Evolutionary conservation across 2,888 invertebrate genomes (phyloP).

Genomic region (Acleris holmiana): DNA sequence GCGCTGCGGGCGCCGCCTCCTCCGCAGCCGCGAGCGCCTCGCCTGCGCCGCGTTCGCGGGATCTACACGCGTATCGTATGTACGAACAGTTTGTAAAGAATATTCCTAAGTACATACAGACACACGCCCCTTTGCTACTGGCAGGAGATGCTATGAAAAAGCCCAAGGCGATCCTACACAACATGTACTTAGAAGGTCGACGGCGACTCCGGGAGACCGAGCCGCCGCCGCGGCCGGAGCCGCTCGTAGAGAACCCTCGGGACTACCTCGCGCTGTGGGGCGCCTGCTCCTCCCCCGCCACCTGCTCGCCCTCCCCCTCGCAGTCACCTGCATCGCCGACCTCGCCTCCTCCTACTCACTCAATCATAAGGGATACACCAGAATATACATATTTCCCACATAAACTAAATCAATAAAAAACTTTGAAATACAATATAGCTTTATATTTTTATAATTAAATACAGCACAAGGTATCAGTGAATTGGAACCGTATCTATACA

Average conservation of each 20-base stretch:
- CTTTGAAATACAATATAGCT: constrained; percentile 39
- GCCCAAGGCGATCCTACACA: constrained; percentile 50
- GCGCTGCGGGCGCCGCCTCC: constrained; percentile 12
- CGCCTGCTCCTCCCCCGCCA: constrained; percentile 34
- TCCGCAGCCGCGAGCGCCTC: constrained; percentile 23
- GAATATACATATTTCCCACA: constrained; percentile 70
- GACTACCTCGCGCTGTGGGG: constrained; percentile 50
- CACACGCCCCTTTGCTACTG: constrained; percentile 48
- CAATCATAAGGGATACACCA: constrained; percentile 56
- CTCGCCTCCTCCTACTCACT: constrained; percentile 28
- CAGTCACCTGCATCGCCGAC: constrained; percentile 16
- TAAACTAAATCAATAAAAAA: constrained; percentile 57
- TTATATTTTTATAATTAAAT: neutral
- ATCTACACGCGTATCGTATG: constrained; percentile 45
- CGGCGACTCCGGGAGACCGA: constrained; percentile 10
- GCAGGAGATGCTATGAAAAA: constrained; percentile 53
- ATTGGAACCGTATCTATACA: constrained; percentile 38
- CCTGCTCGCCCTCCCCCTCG: constrained; percentile 8
- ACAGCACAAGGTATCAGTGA: neutral
- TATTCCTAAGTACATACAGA: constrained; percentile 54
- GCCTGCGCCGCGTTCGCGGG: constrained; percentile 40
- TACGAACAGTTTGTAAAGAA: constrained; percentile 62
- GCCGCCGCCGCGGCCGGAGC: neutral
- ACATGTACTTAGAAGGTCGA: constrained; percentile 46
- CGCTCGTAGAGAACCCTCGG: constrained; percentile 52